phyloP scores from a whole-genome alignment of 2,888 invertebrate genomes.

The Gerris lacustris region DNA sequence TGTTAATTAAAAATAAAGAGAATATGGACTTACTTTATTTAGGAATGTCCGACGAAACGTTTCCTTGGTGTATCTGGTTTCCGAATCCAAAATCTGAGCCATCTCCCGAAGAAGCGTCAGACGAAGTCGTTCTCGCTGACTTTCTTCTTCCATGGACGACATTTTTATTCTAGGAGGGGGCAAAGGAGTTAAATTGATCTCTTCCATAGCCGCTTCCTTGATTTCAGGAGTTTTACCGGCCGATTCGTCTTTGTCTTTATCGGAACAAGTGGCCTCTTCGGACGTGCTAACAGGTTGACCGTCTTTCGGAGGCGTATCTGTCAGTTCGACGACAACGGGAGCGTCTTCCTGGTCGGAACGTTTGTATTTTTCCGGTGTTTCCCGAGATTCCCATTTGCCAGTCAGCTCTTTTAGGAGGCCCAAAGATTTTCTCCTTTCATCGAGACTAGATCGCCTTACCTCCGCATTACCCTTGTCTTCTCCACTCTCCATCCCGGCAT shows the following conservation, averaged over 20 bases:
- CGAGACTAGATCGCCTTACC: background rate
- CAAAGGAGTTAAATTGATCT: conserved; percentile 23
- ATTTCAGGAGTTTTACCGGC: conserved; percentile 12
- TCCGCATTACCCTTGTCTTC: background rate
- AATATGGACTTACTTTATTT: conserved; percentile 48
- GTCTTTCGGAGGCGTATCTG: background rate
- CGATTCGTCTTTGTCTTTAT: conserved; percentile 11
- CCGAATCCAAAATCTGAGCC: conserved; percentile 50
- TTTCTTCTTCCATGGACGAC: conserved; percentile 60
- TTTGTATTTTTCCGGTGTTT: conserved; percentile 23
- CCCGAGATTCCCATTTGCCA: conserved; percentile 2
- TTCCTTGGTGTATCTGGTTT: conserved; percentile 51
- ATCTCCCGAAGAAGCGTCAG: conserved; percentile 51
- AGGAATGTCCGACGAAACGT: conserved; percentile 52
- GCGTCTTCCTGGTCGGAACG: conserved; percentile 21
- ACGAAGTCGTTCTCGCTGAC: conserved; percentile 49
- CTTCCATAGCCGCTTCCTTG: conserved; percentile 11
- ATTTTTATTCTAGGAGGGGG: conserved; percentile 34
- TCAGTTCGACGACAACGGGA: conserved; percentile 6
- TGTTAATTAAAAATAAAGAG: background rate
- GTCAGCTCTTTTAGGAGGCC: background rate
- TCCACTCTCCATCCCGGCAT: background rate
- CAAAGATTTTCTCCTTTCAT: background rate
- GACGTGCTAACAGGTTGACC: background rate
- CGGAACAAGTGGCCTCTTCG: background rate